Evolutionary conservation across 2,797 vertebrate genomes (phyloP).

Genomic region (Florisuga fusca): DNA sequence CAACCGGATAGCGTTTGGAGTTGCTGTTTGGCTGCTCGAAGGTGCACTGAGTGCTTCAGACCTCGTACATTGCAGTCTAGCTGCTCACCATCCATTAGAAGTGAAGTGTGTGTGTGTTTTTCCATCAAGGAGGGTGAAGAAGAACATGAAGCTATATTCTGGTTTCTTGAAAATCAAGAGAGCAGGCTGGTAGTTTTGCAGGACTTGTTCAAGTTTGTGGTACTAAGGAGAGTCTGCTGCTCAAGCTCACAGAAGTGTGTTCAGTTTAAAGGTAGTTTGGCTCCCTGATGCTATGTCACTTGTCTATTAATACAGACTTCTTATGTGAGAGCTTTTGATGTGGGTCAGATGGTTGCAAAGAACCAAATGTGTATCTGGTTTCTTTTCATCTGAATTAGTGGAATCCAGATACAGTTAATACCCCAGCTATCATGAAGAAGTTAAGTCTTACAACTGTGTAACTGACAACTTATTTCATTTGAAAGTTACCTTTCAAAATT

Average conservation of each 20-base stretch:
- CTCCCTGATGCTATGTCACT: not conserved
- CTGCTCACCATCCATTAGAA: fast-evolving
- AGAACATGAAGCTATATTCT: not conserved
- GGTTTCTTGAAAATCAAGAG: not conserved
- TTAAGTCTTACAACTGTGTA: not conserved
- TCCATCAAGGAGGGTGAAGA: not conserved
- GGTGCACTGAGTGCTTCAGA: not conserved
- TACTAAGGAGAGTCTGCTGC: not conserved
- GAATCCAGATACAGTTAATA: not conserved
- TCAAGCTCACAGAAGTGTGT: fast-evolving
- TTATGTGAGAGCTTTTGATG: not conserved
- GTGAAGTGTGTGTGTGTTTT: not conserved
- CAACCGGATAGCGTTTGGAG: not conserved
- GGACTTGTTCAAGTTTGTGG: not conserved
- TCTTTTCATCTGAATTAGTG: not conserved
- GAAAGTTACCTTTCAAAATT: not conserved
- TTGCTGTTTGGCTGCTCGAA: not conserved
- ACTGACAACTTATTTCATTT: not conserved
- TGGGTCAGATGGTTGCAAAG: not conserved
- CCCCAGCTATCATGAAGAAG: not conserved
- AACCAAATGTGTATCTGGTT: not conserved
- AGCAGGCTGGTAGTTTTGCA: not conserved
- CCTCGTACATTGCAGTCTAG: fast-evolving
- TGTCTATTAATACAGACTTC: not conserved
- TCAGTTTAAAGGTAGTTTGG: not conserved